Base-by-base conservation (phyloP, 2,888 invertebrate species). In the Trileptium ribeirensis region DNA sequence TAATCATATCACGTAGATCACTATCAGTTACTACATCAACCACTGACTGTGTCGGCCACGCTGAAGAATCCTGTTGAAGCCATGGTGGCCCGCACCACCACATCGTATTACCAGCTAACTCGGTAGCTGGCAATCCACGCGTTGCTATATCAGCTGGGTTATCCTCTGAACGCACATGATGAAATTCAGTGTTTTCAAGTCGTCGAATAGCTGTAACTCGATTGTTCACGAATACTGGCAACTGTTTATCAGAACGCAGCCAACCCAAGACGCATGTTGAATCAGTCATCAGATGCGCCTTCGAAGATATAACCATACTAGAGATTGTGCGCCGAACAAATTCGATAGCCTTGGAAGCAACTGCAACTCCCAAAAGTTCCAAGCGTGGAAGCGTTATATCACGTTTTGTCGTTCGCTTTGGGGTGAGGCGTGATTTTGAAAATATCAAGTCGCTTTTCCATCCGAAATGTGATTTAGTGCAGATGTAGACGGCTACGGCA, bases 61-160 rank as follows among this genome's bases (percentile, higher is more conserved):
- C n/a, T n/a, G n/a, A n/a, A n/a, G n/a, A n/a, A n/a, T n/a, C n/a
- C n/a, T n/a, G n/a, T n/a, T n/a, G n/a, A n/a, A 70, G 36, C 70
- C 70, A 70, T 15, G 31, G 8, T 15, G 70, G 70, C 8, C 70
- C 70, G 3, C 15, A 15, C 70, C 70, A 70, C 70, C 70, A 70
- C 31, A 70, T 8, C 15, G 70, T 15, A 19, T 31, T 33, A 15
- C 8, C 8, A 8, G 33, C 8, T 19, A 70, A 19, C 19, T 33
- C n/a, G 70, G 15, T 36, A 34, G 36, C 24, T 29, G 77, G 15
- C 3, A 3, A n/a, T 37, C 77, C 77, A 29, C 77, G 36, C 3
- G 38, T 37, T 3, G 77, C n/a, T 36, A 75, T 15, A 75, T 75
- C 87, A 2, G 87, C 87, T 0, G 87, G 86, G 81, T 87, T 87